These are phyloP conservation scores for Aptenodytes patagonicus DNA, from an alignment of 2,113 vertebrate genomes.

Conservation along the genomic window DNA sequence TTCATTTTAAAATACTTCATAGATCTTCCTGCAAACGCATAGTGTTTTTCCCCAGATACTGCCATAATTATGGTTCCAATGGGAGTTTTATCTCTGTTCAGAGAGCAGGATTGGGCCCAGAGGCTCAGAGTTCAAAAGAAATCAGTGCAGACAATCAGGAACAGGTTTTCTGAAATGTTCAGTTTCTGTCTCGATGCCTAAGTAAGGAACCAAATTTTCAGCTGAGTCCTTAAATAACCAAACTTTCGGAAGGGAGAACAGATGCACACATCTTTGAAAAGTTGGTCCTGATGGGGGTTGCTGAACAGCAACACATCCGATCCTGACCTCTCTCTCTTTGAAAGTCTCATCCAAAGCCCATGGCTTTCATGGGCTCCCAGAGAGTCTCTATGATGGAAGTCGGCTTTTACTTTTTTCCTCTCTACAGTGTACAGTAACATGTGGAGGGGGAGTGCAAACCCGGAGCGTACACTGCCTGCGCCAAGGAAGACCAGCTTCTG, in stretches of 20 bases:
- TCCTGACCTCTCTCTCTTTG: background rate
- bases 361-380: background rate
- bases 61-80: background rate
- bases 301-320: background rate
- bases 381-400: background rate
- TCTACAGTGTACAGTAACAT: constrained; percentile 92
- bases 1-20: constrained; percentile 32
- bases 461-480: constrained; percentile 87
- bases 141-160: background rate
- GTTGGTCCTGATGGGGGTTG: background rate
- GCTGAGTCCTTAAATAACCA: background rate
- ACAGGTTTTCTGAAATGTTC: background rate
- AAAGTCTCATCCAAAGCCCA: background rate
- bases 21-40: constrained; percentile 1
- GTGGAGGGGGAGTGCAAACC: constrained; percentile 92
- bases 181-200: background rate
- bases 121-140: constrained; percentile 22
- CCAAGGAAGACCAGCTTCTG: constrained; percentile 82
- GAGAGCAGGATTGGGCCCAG: background rate
- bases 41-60: background rate
- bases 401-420: background rate
- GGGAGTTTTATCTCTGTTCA: constrained; percentile 19
- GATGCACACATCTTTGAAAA: background rate
- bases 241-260: background rate
- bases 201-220: background rate